Evolutionary conservation across 1,140 invertebrate genomes (phyloP).

Genomic region (Cephus cinctus): DNA sequence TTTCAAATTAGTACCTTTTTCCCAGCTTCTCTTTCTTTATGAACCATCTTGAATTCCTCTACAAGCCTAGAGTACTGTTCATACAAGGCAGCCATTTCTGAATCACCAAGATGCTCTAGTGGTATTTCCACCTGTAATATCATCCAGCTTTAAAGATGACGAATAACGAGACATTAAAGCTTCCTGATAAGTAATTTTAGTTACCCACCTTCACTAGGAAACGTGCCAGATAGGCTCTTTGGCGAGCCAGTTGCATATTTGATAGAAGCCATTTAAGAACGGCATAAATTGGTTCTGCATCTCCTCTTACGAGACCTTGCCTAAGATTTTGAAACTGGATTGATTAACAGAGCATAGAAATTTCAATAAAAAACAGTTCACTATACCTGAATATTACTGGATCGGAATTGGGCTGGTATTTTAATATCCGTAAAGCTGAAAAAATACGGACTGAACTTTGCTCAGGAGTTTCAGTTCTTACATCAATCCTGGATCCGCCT

Average conservation of each 20-base stretch:
- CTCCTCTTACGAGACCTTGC: slow-evolving; percentile 72
- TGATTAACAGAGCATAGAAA: slow-evolving; percentile 2
- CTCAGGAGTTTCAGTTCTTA: slow-evolving; percentile 64
- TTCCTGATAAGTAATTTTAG: slow-evolving; percentile 12
- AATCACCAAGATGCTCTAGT: slow-evolving; percentile 76
- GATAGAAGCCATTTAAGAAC: slow-evolving; percentile 79
- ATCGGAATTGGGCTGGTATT: slow-evolving; percentile 68
- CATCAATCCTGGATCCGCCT: slow-evolving; percentile 57
- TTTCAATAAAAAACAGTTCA: slow-evolving; percentile 7
- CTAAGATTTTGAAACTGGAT: slow-evolving; percentile 56
- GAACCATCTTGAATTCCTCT: slow-evolving; percentile 78
- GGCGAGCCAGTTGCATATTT: slow-evolving; percentile 70
- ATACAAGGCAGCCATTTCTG: slow-evolving; percentile 70
- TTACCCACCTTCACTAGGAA: slow-evolving; percentile 66
- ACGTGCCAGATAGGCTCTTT: slow-evolving; percentile 78
- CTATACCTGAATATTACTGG: slow-evolving; percentile 40
- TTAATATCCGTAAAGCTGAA: slow-evolving; percentile 64
- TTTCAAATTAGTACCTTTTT: slow-evolving; percentile 63
- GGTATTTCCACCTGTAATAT: slow-evolving; percentile 70
- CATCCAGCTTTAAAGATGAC: slow-evolving; percentile 20
- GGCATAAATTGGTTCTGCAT: slow-evolving; percentile 73
- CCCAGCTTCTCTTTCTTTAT: slow-evolving; percentile 71
- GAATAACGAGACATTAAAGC: slow-evolving; percentile 14
- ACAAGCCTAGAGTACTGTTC: slow-evolving; percentile 76
- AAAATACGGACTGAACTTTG: slow-evolving; percentile 65